Percentiles rank a stretch among this genome's conserved stretches.
Conservation (phyloP, 2,797 vertebrate species). For the Mionectes olivaceus region DNA sequence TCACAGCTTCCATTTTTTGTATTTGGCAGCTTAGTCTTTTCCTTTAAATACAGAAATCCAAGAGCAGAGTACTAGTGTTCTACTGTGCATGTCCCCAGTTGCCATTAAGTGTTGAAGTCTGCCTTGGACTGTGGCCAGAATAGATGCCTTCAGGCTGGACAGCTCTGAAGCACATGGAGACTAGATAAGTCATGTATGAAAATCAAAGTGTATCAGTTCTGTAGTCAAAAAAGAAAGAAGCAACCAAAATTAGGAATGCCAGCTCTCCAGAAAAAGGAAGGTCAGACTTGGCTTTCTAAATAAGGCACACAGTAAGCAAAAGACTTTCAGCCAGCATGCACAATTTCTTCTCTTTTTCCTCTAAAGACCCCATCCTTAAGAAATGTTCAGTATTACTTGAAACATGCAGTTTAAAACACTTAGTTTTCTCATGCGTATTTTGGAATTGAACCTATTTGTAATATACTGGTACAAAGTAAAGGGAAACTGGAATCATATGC, state of each 20-base stretch:
- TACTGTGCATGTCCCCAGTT: not conserved
- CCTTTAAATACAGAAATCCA: constrained; percentile 18
- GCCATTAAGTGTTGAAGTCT: constrained; percentile 20
- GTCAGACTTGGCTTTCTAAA: not conserved
- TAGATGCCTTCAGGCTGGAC: constrained; percentile 29
- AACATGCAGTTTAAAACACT: not conserved
- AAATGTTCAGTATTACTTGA: not conserved
- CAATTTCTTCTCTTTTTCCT: not conserved
- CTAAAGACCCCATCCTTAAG: not conserved
- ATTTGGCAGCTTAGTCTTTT: constrained; percentile 36
- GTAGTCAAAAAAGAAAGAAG: constrained; percentile 11
- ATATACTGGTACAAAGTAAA: not conserved
- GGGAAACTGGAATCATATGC: not conserved
- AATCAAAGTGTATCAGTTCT: constrained; percentile 48
- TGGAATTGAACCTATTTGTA: not conserved
- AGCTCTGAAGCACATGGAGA: constrained; percentile 34
- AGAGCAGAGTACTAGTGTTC: not conserved
- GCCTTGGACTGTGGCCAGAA: constrained; percentile 26
- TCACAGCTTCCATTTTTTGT: not conserved
- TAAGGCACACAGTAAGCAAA: not conserved
- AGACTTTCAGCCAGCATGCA: not conserved
- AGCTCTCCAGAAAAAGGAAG: not conserved
- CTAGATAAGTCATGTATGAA: constrained; percentile 45
- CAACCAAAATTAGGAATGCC: constrained; percentile 5
- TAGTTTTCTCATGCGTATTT: not conserved